Evolutionary conservation across 1,140 invertebrate genomes (phyloP).

Genomic region (Nasonia vitripennis): DNA sequence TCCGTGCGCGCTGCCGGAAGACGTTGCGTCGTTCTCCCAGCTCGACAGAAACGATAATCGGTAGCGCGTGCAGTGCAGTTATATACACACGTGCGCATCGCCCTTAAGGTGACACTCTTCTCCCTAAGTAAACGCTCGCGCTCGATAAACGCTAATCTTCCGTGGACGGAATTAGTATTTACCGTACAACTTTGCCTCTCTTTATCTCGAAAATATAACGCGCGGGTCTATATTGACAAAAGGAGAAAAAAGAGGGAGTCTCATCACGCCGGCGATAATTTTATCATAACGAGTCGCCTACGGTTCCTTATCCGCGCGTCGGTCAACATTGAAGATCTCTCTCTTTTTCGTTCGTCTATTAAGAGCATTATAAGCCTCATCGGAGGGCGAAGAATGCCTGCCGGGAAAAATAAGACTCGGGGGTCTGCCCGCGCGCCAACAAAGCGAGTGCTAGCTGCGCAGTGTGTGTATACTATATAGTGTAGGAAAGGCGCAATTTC

Average conservation of each 20-base stretch:
- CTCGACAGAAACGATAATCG: too few relatives aligned
- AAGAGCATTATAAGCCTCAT: not conserved
- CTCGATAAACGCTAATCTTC: not conserved
- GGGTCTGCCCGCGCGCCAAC: not conserved
- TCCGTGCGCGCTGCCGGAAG: not conserved
- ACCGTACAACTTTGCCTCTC: not conserved
- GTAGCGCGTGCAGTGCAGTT: too few relatives aligned
- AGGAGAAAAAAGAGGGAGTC: not conserved
- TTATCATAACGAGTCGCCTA: constrained; percentile 31
- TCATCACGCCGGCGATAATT: constrained; percentile 19
- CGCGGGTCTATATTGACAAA: constrained; percentile 31
- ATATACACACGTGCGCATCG: too few relatives aligned
- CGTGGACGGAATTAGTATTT: constrained; percentile 31
- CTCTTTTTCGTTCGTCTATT: too few relatives aligned
- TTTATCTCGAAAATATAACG: not conserved
- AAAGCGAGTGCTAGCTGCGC: not conserved
- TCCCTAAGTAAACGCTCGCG: not conserved
- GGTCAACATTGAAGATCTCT: constrained; percentile 7
- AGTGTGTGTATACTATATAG: not conserved
- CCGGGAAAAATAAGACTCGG: not conserved
- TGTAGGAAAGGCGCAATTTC: constrained; percentile 30
- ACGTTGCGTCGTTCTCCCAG: too few relatives aligned
- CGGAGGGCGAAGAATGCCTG: not conserved
- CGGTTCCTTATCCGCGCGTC: constrained; percentile 17
- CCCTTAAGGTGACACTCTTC: not conserved